Evolutionary conservation across 2,113 vertebrate genomes (phyloP).

Genomic region (Pollachius pollachius): DNA sequence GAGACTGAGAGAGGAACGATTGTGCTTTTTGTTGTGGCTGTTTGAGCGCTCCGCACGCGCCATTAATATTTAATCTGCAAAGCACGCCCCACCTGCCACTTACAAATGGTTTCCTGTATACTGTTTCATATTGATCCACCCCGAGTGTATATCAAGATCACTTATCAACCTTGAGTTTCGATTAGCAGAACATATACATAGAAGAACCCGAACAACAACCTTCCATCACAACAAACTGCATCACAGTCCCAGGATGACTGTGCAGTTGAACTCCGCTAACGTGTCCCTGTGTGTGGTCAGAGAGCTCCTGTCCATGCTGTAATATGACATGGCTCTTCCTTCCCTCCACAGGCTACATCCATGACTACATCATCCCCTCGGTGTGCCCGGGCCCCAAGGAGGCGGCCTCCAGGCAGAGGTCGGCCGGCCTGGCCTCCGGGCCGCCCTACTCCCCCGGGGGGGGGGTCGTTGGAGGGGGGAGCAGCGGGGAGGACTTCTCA

Average conservation of each 20-base stretch:
- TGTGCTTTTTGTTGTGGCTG: too few relatives aligned
- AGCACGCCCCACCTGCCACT: constrained; percentile 41
- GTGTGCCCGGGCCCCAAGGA: constrained; percentile 42
- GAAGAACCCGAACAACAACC: background rate
- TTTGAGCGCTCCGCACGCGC: constrained; percentile 25
- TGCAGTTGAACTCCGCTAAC: background rate
- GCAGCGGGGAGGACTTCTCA: constrained; percentile 58
- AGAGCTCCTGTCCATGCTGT: background rate
- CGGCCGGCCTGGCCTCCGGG: constrained; percentile 31
- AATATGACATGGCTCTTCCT: constrained; percentile 8
- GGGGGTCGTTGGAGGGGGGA: constrained; percentile 29
- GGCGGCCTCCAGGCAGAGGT: constrained; percentile 25
- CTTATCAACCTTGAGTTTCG: background rate
- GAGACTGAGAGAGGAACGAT: too few relatives aligned
- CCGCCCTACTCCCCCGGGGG: constrained; percentile 39
- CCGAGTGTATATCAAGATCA: background rate
- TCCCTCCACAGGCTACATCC: constrained; percentile 55
- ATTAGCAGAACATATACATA: background rate
- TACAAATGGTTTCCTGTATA: constrained; percentile 46
- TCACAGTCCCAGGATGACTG: background rate
- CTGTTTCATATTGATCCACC: constrained; percentile 32
- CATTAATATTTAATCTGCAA: constrained; percentile 51
- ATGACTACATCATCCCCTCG: constrained; percentile 60
- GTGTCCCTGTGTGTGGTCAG: background rate
- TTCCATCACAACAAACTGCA: background rate